Evolutionary conservation across 1,140 invertebrate species (phyloP), one percentile per base, ranked within the genome.

Genomic region (Formica selysi): DNA sequence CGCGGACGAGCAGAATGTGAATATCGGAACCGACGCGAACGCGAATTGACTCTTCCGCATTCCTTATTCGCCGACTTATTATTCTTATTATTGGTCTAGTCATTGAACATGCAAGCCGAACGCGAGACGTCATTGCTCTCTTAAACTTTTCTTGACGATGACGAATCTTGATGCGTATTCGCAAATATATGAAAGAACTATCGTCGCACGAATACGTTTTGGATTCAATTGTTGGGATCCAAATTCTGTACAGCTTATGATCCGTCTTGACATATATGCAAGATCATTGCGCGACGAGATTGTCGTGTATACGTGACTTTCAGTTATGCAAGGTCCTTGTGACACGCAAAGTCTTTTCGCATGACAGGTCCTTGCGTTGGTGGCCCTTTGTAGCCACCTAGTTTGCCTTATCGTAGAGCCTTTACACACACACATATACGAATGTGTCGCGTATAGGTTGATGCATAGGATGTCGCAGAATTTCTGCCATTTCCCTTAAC

Each of bases 301-400:
- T 22, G 48, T 80, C 26, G 76, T 26, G 38, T 62, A 74, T 48
- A 38, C 79, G 32, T 74, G 68, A 62, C 54, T 81, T 54, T 32
- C 54, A 68, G 38, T 83, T 83, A 74, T 83, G 38, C 68, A 44
- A 83, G 54, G 54, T 61, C 38, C 54, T 61, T 68, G 79, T 38
- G 32, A 83, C 79, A 83, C 68, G 68, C 79, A 41, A 81, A 61
- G 68, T 83, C 79, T 83, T 83, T 83, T 74, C 68, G 54, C 68
- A 61, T 83, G 79, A 83, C 79, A 61, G 22, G 54, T 54, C 79
- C 54, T 83, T 83, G 67, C 79, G 68, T 36, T 19, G 76, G 76
- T 68, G 64, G 62, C 54, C 54, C 79, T 83, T 83, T 83, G 79
- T 74, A 54, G 68, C 68, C 79, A 59, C 22, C 68, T 74, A 73